These are phyloP conservation scores for Synanthedon tipuliformis DNA, from an alignment of 2,888 invertebrate species.

Conservation along the genomic window DNA sequence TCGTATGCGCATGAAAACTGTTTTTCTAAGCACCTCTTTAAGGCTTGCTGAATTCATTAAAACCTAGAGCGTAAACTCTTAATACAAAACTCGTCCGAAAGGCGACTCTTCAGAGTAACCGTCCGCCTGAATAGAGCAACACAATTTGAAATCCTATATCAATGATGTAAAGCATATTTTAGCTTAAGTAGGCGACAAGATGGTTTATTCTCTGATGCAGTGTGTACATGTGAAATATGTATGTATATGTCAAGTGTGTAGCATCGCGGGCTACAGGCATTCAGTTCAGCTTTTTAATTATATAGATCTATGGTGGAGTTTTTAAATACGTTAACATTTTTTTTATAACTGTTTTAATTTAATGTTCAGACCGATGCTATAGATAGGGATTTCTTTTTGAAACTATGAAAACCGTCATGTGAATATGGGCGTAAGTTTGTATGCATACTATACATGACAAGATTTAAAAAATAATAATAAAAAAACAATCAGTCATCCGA, in stretches of 20 bases:
- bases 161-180: neutral
- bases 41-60: neutral
- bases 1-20: no score
- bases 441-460: no score
- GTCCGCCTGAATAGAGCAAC: neutral
- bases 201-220: neutral
- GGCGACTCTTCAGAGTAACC: neutral
- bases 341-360: constrained; percentile 11
- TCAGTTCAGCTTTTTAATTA: constrained; percentile 32
- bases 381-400: no score
- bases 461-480: no score
- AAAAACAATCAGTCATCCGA: no score
- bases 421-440: no score
- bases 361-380: no score
- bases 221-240: neutral
- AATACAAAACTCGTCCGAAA: neutral
- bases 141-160: neutral
- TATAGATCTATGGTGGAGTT: constrained; percentile 15
- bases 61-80: neutral
- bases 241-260: constrained; percentile 6
- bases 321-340: constrained; percentile 3
- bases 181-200: neutral
- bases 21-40: no score
- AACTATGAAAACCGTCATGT: no score
- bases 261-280: constrained; percentile 21